Base-by-base conservation (phyloP, 2,888 invertebrate species). In the Cylloceria caligata region DNA sequence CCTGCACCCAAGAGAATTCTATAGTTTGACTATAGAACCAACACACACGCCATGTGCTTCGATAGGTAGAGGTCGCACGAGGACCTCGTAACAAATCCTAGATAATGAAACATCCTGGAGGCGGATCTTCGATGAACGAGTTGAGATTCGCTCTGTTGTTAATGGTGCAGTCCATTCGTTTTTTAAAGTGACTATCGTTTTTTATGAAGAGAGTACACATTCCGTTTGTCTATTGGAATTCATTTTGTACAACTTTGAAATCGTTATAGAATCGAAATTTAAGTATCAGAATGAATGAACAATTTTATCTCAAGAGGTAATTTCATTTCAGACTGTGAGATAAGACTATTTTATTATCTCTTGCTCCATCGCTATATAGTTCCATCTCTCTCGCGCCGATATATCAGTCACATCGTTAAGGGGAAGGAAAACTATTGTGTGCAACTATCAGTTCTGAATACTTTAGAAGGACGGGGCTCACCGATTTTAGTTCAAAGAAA, bases 61-160 rank as follows among this genome's bases (percentile, higher is more conserved):
- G n/a, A 24, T 16, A 42, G 27, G 16, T 2, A 13, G 52, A 45
- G 27, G 52, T 36, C 11, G 34, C 24, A 16, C 36, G 19, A 36
- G 39, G 24, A 34, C 16, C 39, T 19, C 57, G 5, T 47, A 60
- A 72, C 71, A 60, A 72, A 72, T 60, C 57, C 30, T 0, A 21
- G 60, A 60, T 72, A 72, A 72, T 72, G 60, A 60, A 72, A 72
- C 60, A 21, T 34, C 30, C 39, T 34, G 21, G n/a, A 60, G 60
- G 60, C 16, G 71, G 42, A 45, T 47, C 34, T 45, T 27, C 34
- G 27, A 60, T 21, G 21, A 42, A 45, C 45, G 30, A 21, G 39
- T 16, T 30, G 1, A 6, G 57, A 71, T 71, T 72, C n/a, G 45
- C 30, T 34, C n/a, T 11, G 45, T 5, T 45, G 5, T 16, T 34